These are phyloP conservation scores for Andrena haemorrhoa DNA, from an alignment of 2,888 invertebrate genomes.

Conservation along the genomic window DNA sequence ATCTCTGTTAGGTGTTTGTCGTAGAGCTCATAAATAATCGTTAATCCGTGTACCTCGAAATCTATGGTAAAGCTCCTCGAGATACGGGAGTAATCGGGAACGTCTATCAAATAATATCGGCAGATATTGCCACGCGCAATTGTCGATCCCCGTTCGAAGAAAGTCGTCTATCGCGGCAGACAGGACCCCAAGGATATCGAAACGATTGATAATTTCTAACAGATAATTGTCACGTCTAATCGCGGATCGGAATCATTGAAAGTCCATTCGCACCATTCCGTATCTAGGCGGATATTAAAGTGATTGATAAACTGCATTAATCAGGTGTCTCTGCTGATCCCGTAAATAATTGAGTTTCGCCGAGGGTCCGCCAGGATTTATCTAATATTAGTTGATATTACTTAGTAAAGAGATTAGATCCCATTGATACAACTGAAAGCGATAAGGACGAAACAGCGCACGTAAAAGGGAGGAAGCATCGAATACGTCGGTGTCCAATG, in stretches of 20 bases:
- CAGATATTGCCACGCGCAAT: background rate
- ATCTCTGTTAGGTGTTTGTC: conserved; percentile 9
- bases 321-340: conserved; percentile 1
- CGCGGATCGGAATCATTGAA: background rate
- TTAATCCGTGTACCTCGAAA: background rate
- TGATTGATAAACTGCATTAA: conserved; percentile 23
- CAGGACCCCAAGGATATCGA: background rate
- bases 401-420: too few species aligned
- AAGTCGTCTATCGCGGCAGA: background rate
- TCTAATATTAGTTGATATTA: too few species aligned
- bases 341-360: conserved; percentile 12
- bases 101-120: background rate
- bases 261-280: background rate
- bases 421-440: too few species aligned
- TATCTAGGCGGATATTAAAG: background rate
- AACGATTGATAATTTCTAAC: conserved; percentile 10
- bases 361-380: too few species aligned
- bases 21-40: conserved; percentile 17
- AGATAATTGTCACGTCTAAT: conserved; percentile 26
- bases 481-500: too few species aligned
- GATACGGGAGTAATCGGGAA: conserved; percentile 21
- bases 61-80: conserved; percentile 10
- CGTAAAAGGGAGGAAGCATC: too few species aligned
- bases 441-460: too few species aligned
- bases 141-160: conserved; percentile 16